phyloP scores from a whole-genome alignment of 1,140 invertebrate species.

The Bombyx mandarina region DNA sequence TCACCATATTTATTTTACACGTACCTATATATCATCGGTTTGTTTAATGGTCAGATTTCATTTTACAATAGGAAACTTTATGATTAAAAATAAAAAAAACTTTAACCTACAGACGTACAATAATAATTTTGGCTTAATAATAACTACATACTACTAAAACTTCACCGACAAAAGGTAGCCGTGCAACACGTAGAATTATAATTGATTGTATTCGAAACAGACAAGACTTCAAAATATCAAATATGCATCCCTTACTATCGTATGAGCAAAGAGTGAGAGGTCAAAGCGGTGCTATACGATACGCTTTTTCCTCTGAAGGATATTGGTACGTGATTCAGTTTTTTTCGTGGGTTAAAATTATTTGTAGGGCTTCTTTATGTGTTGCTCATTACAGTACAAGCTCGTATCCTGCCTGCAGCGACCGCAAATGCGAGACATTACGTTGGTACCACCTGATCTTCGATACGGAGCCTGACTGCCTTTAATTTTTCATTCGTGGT shows the following conservation, averaged over 20 bases:
- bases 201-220: conserved; percentile 57
- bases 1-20: too few relatives aligned
- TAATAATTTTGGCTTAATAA: too few relatives aligned
- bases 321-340: conserved; percentile 64
- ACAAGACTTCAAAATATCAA: conserved; percentile 54
- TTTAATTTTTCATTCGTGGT: conserved; percentile 44
- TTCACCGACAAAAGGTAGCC: conserved; percentile 47
- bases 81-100: too few relatives aligned
- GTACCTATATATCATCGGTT: too few relatives aligned
- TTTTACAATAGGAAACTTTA: too few relatives aligned
- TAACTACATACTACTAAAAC: conserved; percentile 9
- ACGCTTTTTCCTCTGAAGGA: conserved; percentile 64
- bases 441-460: conserved; percentile 27
- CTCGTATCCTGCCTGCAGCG: conserved; percentile 55
- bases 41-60: too few relatives aligned
- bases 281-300: conserved; percentile 51
- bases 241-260: conserved; percentile 25
- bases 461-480: conserved; percentile 15
- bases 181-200: conserved; percentile 53
- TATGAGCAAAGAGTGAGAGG: conserved; percentile 27
- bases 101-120: too few relatives aligned
- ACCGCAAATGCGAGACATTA: conserved; percentile 65
- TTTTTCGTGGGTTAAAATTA: conserved; percentile 65
- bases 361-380: conserved; percentile 69
- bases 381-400: conserved; percentile 66